Conservation (phyloP, 64 coral and sea anemone genomes). For the Orbicella faveolata region DNA sequence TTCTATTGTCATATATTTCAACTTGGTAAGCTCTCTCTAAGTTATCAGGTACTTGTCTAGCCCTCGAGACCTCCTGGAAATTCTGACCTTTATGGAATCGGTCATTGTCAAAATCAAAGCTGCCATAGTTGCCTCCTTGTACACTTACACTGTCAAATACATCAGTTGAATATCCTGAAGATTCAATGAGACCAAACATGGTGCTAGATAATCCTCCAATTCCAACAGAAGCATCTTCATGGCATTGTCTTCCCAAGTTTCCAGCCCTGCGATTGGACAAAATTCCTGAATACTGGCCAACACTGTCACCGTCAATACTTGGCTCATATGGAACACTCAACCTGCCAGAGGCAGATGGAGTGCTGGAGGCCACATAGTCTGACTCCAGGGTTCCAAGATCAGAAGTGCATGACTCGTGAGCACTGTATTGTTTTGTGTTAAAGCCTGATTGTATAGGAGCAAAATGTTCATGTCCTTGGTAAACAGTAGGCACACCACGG, state of each 20-base stretch:
- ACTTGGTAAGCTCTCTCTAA: constrained; percentile 5
- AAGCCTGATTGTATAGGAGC: constrained; percentile 41
- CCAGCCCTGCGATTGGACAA: constrained; percentile 65
- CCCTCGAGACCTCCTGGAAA: constrained; percentile 16
- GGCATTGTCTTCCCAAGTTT: constrained; percentile 49
- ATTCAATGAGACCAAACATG: constrained; percentile 81
- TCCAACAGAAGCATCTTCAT: constrained; percentile 40
- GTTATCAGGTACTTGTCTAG: neutral
- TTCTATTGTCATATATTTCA: constrained; percentile 49
- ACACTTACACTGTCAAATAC: constrained; percentile 92
- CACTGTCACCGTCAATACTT: constrained; percentile 35
- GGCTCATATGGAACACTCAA: constrained; percentile 33
- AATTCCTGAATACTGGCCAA: constrained; percentile 20
- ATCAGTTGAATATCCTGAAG: constrained; percentile 76
- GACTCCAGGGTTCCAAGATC: constrained; percentile 88
- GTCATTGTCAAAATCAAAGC: constrained; percentile 27
- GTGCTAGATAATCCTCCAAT: constrained; percentile 54
- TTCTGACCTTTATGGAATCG: constrained; percentile 22
- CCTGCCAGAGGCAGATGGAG: constrained; percentile 23
- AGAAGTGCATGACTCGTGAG: constrained; percentile 77
- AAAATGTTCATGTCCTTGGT: constrained; percentile 48
- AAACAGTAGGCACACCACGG: constrained; percentile 44
- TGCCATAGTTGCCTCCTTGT: constrained; percentile 53
- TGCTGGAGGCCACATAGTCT: constrained; percentile 28
- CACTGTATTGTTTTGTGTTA: constrained; percentile 45